Base-by-base conservation (phyloP, 53 echinoderm and acorn worm species). In the Stichopus horrens region DNA sequence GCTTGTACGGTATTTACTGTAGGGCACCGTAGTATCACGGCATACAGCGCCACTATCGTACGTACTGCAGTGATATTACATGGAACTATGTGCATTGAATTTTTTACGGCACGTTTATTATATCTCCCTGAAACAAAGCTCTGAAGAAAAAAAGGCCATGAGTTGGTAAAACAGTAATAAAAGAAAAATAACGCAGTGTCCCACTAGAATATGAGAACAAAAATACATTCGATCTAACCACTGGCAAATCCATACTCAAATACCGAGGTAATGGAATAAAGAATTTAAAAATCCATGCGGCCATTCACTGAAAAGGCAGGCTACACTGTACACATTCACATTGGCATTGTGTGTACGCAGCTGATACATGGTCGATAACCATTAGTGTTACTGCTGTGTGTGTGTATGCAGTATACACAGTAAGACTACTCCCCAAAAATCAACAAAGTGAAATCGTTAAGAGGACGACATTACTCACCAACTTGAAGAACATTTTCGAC, bases 401-500 rank as follows among this genome's bases (percentile, higher is more conserved):
- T n/a, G 71, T 71, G 6, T n/a, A 18, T 71, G 6, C n/a, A 71
- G 16, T 13, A 71, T 20, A 71, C 71, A 71, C 11, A 13, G 63
- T 13, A 63, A 16, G 63, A 71, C 87, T 74, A 87, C 87, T 87
- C 87, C 87, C 87, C 74, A 74, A 75, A 87, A 87, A 87, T 74
- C 74, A 87, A 87, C 87, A 87, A 87, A 87, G 87, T 54, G 86
- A 23, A 73, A 59, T 53, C 58, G 76, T 65, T 10, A 52, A 51
- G 4, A 86, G 57, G 87, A 74, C 37, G 7, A 53, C 77, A 52
- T 58, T 89, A 91, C 99, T 96, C 90, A 99, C 99, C 99, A 90
- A 99, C 99, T 99, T 99, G 99, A 88, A 99, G 96, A 86, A 99
- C 94, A 91, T 99, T 96, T 91, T 99, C 99, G 53, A 99, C 99